These are phyloP conservation scores for Catocala fraxini DNA, from an alignment of 2,888 invertebrate genomes.

Conservation along the genomic window DNA sequence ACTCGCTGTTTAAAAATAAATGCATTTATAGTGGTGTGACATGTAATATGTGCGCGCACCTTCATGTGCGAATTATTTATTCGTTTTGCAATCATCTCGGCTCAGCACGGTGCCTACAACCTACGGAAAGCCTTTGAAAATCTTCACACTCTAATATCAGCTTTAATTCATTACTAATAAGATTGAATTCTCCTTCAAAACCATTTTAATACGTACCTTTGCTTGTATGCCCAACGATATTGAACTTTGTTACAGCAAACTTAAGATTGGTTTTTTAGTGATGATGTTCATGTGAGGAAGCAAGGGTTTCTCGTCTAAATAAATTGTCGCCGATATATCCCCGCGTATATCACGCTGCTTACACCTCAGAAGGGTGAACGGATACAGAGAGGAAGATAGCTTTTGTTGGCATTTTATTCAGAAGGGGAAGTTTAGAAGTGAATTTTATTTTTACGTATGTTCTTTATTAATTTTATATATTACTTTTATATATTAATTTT, in stretches of 20 bases:
- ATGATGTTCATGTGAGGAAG: constrained; percentile 45
- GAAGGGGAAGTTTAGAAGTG: background rate
- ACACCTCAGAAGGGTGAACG: constrained; percentile 68
- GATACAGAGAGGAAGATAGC: constrained; percentile 47
- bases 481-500: no score
- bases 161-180: constrained; percentile 12
- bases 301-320: constrained; percentile 66
- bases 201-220: constrained; percentile 31
- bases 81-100: constrained; percentile 53
- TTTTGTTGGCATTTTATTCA: constrained; percentile 1
- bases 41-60: constrained; percentile 50
- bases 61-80: constrained; percentile 50
- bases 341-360: constrained; percentile 78
- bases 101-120: constrained; percentile 51
- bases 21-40: constrained; percentile 44
- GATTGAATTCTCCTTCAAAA: constrained; percentile 52
- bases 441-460: background rate
- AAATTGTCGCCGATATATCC: constrained; percentile 81
- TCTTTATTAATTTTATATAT: no score
- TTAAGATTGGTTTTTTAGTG: constrained; percentile 43
- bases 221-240: constrained; percentile 3
- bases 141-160: constrained; percentile 7
- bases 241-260: background rate
- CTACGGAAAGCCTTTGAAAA: constrained; percentile 35
- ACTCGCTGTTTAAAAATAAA: constrained; percentile 51